phyloP scores from a whole-genome alignment of 30 jellyfish, hydroid and myxozoan genomes.

The Rhopilema esculentum region DNA sequence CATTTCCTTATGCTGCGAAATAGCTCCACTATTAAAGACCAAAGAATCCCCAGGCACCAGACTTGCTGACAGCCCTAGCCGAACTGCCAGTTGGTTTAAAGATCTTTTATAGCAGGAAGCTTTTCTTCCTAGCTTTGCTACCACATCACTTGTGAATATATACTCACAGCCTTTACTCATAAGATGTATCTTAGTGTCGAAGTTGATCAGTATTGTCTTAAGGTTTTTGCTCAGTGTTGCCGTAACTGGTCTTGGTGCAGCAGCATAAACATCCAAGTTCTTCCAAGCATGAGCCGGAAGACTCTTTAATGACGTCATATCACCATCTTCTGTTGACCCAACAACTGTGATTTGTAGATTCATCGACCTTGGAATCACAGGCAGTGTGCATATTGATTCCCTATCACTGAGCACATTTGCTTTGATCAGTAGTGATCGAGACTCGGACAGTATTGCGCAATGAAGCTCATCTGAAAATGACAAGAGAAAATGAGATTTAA shows the following conservation, averaged over 20 bases:
- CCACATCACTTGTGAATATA: conserved; percentile 13
- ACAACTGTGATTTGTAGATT: conserved; percentile 33
- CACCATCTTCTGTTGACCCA: conserved; percentile 38
- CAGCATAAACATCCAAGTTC: conserved; percentile 55
- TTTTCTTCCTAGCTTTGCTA: conserved; percentile 32
- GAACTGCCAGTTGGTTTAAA: conserved; percentile 14
- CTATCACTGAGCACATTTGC: conserved; percentile 28
- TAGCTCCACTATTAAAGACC: conserved; percentile 6
- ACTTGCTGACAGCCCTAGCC: conserved; percentile 49
- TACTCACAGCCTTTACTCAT: conserved; percentile 13
- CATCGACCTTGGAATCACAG: conserved; percentile 23
- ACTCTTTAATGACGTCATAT: background rate
- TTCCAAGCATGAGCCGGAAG: conserved; percentile 36
- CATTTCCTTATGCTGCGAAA: conserved; percentile 34
- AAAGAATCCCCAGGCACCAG: conserved; percentile 56
- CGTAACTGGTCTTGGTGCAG: conserved; percentile 53
- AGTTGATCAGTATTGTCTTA: conserved; percentile 23
- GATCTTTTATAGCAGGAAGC: conserved; percentile 46
- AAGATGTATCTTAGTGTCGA: conserved; percentile 8
- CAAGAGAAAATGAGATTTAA: background rate
- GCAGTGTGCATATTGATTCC: conserved; percentile 37
- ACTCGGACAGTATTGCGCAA: conserved; percentile 17
- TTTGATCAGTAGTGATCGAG: background rate
- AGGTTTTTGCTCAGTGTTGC: conserved; percentile 61
- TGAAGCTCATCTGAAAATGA: conserved; percentile 15